Conservation (phyloP, 2,888 invertebrate genomes). For the Pycnomerus fuliginosus region DNA sequence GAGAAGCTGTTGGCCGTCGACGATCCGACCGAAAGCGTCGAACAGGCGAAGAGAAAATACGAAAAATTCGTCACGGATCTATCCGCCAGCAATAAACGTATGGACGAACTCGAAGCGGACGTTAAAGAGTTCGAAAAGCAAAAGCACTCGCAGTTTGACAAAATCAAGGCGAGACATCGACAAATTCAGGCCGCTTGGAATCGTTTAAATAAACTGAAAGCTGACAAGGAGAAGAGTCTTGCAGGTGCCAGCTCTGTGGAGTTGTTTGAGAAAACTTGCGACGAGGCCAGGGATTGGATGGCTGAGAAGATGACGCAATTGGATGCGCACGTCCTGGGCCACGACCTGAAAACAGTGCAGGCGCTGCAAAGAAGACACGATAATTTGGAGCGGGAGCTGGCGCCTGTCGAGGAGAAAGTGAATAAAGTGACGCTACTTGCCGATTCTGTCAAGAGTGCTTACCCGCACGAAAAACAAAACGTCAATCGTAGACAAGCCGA, state of each 20-base stretch:
- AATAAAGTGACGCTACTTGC: conserved; percentile 77
- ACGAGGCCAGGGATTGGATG: conserved; percentile 98
- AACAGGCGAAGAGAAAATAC: conserved; percentile 91
- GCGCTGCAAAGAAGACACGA: conserved; percentile 90
- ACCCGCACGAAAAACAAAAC: conserved; percentile 86
- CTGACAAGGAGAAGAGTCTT: conserved; percentile 86
- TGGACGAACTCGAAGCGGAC: conserved; percentile 85
- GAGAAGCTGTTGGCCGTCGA: conserved; percentile 82
- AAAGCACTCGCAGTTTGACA: conserved; percentile 83
- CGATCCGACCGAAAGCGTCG: conserved; percentile 85
- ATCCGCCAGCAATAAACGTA: conserved; percentile 87
- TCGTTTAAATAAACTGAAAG: conserved; percentile 78
- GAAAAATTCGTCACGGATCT: conserved; percentile 96
- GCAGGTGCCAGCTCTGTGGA: conserved; percentile 83
- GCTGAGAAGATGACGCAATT: conserved; percentile 90
- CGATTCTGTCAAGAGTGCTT: conserved; percentile 86
- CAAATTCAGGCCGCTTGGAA: conserved; percentile 91
- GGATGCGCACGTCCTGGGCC: conserved; percentile 73
- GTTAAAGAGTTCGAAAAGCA: conserved; percentile 82
- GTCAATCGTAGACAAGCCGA: conserved; percentile 83
- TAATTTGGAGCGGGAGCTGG: conserved; percentile 89
- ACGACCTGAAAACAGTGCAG: conserved; percentile 87
- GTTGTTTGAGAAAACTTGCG: conserved; percentile 92
- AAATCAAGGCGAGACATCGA: conserved; percentile 72
- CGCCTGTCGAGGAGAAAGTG: conserved; percentile 93